Conservation (phyloP, 2,888 invertebrate species). For the Thereva unica region DNA sequence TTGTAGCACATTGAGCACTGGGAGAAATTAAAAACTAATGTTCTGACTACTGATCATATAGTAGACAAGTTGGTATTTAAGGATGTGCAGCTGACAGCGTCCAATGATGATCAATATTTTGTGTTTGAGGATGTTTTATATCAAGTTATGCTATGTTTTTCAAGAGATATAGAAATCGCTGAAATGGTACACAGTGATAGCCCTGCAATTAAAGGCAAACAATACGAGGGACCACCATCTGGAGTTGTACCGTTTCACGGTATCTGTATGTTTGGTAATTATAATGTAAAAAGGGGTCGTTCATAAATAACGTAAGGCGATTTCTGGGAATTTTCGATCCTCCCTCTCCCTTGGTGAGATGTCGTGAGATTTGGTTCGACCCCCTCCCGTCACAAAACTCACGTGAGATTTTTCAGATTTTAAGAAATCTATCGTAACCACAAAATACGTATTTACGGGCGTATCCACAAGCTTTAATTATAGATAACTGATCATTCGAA, state of each 20-base stretch:
- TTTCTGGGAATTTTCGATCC: no score
- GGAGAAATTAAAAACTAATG: slow-evolving; percentile 77
- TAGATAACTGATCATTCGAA: no score
- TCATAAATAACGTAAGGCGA: no score
- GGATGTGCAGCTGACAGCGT: slow-evolving; percentile 93
- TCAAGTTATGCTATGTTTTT: slow-evolving; percentile 91
- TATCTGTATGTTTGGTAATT: slow-evolving; percentile 93
- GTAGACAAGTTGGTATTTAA: slow-evolving; percentile 94
- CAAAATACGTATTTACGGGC: no score
- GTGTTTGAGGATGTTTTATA: slow-evolving; percentile 95
- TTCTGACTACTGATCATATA: slow-evolving; percentile 86
- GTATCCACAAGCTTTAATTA: no score
- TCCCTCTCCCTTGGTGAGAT: no score
- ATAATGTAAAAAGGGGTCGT: neutral
- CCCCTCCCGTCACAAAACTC: no score
- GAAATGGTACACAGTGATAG: slow-evolving; percentile 67
- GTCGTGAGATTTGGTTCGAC: no score
- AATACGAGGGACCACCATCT: slow-evolving; percentile 74
- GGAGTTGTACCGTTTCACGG: slow-evolving; percentile 96
- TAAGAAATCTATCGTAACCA: no score
- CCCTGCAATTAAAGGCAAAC: slow-evolving; percentile 53
- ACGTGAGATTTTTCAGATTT: no score
- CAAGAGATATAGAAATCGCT: slow-evolving; percentile 81
- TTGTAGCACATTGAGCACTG: slow-evolving; percentile 75
- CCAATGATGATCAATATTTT: slow-evolving; percentile 97